A percentile compares a stretch with the other conserved stretches of the same genome.
phyloP scores from a whole-genome alignment of 2,797 vertebrate species.

The Enteromius thamalakanensis region DNA sequence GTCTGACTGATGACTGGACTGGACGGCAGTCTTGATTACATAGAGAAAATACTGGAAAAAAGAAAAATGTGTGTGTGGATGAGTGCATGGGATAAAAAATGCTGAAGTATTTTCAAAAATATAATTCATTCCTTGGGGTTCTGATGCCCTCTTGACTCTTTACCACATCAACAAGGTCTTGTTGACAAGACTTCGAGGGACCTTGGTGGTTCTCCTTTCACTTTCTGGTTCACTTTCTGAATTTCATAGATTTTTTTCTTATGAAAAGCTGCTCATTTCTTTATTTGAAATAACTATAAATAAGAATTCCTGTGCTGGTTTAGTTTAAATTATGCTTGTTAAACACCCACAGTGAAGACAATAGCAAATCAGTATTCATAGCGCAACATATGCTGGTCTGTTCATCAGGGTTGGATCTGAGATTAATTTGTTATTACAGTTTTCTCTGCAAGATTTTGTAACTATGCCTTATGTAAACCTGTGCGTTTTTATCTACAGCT shows the following conservation, averaged over 20 bases:
- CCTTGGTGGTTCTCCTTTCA: neutral
- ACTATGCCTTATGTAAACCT: neutral
- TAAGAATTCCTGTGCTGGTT: neutral
- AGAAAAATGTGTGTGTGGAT: neutral
- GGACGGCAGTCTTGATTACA: neutral
- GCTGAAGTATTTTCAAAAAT: conserved; percentile 17
- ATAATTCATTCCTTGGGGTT: neutral
- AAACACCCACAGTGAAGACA: neutral
- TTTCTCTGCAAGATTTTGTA: neutral
- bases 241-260: neutral
- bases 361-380: conserved; percentile 1
- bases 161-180: conserved; percentile 2
- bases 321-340: neutral
- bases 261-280: neutral
- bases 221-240: neutral
- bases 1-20: conserved; percentile 19
- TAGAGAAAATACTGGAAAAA: neutral
- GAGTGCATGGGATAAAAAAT: neutral
- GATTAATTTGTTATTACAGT: neutral
- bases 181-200: neutral
- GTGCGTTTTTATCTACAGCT: neutral
- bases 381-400: neutral
- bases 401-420: neutral
- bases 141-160: neutral
- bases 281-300: neutral